A percentile compares a stretch with the other conserved stretches of the same genome.
These are phyloP conservation scores for Beroe ovata DNA, from an alignment of 37 sponge, comb jelly and placozoan genomes.

Conservation along the genomic window DNA sequence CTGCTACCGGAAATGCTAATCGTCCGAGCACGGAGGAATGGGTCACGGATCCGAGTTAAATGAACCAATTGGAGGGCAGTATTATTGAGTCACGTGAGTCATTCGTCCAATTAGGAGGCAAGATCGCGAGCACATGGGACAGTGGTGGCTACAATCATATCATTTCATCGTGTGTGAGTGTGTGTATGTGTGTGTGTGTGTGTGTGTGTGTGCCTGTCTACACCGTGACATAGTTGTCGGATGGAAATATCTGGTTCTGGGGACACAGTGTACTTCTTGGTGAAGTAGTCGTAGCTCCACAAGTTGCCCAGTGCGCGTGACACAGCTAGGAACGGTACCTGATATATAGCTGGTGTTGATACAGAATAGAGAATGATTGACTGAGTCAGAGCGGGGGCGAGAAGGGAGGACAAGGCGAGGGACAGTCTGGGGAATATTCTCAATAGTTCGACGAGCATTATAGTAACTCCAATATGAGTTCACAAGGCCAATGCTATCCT, in stretches of 20 bases:
- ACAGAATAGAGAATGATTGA: too few relatives aligned
- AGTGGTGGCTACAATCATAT: too few relatives aligned
- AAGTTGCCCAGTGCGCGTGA: constrained; percentile 90
- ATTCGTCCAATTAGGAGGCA: too few relatives aligned
- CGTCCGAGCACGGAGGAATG: too few relatives aligned
- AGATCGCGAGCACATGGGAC: too few relatives aligned
- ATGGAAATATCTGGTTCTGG: constrained; percentile 82
- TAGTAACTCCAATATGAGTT: too few relatives aligned
- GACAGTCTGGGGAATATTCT: background rate
- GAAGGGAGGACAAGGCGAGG: background rate
- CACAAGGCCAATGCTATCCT: too few relatives aligned
- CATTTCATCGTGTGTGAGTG: background rate
- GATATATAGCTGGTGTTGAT: background rate
- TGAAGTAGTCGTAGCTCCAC: constrained; percentile 81
- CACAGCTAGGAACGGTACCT: constrained; percentile 90
- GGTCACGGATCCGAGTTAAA: too few relatives aligned
- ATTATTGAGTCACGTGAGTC: too few relatives aligned
- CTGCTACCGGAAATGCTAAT: too few relatives aligned
- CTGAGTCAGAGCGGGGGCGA: background rate
- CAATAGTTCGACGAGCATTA: too few relatives aligned
- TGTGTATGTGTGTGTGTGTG: background rate
- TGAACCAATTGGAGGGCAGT: too few relatives aligned
- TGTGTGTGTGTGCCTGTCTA: constrained; percentile 23
- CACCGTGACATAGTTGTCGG: constrained; percentile 6
- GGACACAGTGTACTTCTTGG: constrained; percentile 80